Conservation (phyloP, 2,888 invertebrate genomes). For the Meteorus cinctellus region DNA sequence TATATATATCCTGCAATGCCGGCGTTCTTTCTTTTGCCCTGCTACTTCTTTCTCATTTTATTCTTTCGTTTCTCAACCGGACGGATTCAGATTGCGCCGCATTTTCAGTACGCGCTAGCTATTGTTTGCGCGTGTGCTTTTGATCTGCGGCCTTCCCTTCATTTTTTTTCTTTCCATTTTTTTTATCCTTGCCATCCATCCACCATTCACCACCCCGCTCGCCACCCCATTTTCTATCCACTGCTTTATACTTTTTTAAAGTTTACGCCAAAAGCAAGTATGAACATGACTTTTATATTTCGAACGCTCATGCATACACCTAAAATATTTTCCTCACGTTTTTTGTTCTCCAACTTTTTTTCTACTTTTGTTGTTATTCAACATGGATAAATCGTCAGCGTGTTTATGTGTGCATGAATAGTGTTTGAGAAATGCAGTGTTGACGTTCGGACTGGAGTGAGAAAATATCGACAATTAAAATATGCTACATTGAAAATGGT, state of each 20-base stretch:
- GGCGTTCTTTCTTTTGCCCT: constrained; percentile 23
- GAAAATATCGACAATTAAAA: too few relatives aligned
- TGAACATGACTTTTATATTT: constrained; percentile 30
- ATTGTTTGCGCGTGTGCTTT: constrained; percentile 50
- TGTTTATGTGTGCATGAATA: too few relatives aligned
- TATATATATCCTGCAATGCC: constrained; percentile 30
- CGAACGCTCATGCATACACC: constrained; percentile 17
- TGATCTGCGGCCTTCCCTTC: constrained; percentile 12
- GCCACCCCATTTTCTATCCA: constrained; percentile 24
- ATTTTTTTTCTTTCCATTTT: background rate
- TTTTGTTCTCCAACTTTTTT: background rate
- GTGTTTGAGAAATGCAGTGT: too few relatives aligned
- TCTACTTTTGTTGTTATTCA: background rate
- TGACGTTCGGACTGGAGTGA: too few relatives aligned
- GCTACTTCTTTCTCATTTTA: constrained; percentile 31
- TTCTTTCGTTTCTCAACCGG: constrained; percentile 24
- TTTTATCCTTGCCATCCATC: background rate
- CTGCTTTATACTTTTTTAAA: constrained; percentile 25
- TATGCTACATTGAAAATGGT: too few relatives aligned
- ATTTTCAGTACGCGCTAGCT: constrained; percentile 43
- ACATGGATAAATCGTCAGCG: too few relatives aligned
- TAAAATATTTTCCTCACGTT: constrained; percentile 24
- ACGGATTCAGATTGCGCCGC: constrained; percentile 37
- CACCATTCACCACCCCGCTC: constrained; percentile 4
- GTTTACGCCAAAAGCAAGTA: constrained; percentile 19